These are phyloP conservation scores for Lampris megalopsis DNA, from an alignment of 2,113 vertebrate species.

Conservation along the genomic window DNA sequence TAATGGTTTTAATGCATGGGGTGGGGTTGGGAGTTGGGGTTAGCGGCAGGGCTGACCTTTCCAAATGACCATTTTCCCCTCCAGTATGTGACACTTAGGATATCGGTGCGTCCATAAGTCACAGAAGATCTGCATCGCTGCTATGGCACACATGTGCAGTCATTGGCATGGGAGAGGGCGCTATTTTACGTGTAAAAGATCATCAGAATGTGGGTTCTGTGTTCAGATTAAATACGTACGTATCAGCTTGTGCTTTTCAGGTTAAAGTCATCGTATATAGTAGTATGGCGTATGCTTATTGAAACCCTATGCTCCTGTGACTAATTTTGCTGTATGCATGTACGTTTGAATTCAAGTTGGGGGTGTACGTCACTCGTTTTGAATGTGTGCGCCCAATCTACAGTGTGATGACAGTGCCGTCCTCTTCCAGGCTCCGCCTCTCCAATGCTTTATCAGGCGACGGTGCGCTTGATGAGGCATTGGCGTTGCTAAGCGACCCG, in stretches of 20 bases:
- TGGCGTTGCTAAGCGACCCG: constrained; percentile 70
- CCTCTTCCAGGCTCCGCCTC: constrained; percentile 89
- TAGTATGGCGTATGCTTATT: not conserved
- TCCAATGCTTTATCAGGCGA: constrained; percentile 66
- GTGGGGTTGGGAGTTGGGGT: not conserved
- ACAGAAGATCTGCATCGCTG: constrained; percentile 23
- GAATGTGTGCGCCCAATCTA: constrained; percentile 71
- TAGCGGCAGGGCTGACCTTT: too few species aligned
- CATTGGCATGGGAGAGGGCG: constrained; percentile 24
- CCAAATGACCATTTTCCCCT: not conserved
- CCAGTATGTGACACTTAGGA: constrained; percentile 4
- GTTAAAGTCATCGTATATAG: constrained; percentile 3
- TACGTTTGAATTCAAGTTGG: constrained; percentile 1
- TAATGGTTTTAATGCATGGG: constrained; percentile 31
- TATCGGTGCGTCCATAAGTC: constrained; percentile 1
- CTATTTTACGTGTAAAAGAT: constrained; percentile 26
- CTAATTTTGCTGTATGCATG: not conserved
- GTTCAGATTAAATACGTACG: constrained; percentile 1
- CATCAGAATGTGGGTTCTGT: constrained; percentile 14
- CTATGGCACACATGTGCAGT: constrained; percentile 71
- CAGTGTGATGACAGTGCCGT: constrained; percentile 96
- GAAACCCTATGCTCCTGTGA: not conserved
- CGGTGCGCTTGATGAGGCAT: constrained; percentile 23
- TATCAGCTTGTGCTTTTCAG: constrained; percentile 52
- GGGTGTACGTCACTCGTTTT: constrained; percentile 20